These are phyloP conservation scores for Mola mola DNA, from an alignment of 2,113 vertebrate genomes.

Conservation along the genomic window DNA sequence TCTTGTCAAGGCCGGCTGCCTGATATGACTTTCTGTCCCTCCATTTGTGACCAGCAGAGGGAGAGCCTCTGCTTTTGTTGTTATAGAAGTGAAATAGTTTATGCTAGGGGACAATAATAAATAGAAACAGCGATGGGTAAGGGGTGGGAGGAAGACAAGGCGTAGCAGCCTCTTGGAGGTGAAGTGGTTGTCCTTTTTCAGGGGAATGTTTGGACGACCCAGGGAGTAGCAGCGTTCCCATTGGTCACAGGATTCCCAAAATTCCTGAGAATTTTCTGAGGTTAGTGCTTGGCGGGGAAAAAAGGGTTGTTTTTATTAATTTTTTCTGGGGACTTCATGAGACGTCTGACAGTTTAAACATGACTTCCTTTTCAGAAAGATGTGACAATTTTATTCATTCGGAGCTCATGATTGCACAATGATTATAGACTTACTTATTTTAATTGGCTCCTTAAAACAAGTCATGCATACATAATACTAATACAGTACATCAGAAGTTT, in stretches of 20 bases:
- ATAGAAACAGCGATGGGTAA: slow-evolving; percentile 20
- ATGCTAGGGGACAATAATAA: slow-evolving; percentile 31
- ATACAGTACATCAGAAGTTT: no score
- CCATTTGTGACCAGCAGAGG: slow-evolving; percentile 38
- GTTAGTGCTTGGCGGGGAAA: no score
- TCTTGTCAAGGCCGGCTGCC: slow-evolving; percentile 42
- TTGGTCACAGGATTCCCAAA: slow-evolving; percentile 5
- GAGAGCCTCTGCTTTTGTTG: slow-evolving; percentile 37
- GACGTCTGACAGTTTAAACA: background rate
- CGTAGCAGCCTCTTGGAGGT: slow-evolving; percentile 19
- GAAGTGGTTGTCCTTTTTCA: slow-evolving; percentile 19
- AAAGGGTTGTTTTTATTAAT: no score
- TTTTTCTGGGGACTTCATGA: background rate
- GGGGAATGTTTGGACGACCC: background rate
- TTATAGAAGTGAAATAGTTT: slow-evolving; percentile 46
- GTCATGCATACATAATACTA: no score
- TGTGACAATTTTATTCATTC: no score
- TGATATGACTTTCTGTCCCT: slow-evolving; percentile 38
- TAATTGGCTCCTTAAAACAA: no score
- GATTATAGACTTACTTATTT: no score
- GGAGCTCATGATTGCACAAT: no score
- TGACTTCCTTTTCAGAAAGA: background rate
- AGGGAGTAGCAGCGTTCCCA: background rate
- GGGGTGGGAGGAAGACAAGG: background rate
- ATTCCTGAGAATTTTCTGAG: no score